These are phyloP conservation scores for Ormia ochracea DNA, from an alignment of 2,888 invertebrate species.

Conservation along the genomic window DNA sequence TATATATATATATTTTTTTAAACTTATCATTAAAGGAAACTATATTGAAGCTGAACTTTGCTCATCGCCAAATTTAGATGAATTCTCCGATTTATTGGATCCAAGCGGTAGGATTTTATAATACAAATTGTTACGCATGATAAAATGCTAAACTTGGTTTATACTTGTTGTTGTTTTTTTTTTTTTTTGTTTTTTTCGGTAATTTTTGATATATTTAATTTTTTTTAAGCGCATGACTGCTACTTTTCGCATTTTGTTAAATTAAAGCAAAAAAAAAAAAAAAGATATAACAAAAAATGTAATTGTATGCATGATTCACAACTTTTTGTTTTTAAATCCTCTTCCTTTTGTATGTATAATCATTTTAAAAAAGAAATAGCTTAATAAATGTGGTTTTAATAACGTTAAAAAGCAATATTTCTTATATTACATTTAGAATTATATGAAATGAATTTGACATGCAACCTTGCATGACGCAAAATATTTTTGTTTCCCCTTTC, in stretches of 20 bases:
- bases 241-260: neutral
- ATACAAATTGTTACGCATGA: constrained; percentile 34
- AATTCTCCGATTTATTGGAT: constrained; percentile 77
- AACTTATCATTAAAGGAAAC: constrained; percentile 64
- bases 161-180: too few relatives aligned
- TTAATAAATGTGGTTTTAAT: constrained; percentile 6
- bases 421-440: constrained; percentile 4
- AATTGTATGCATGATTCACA: constrained; percentile 19
- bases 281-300: too few relatives aligned
- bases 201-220: neutral
- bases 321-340: neutral
- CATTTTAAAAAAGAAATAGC: neutral
- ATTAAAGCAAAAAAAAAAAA: neutral
- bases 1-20: constrained; percentile 35
- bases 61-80: constrained; percentile 77
- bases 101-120: constrained; percentile 76
- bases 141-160: constrained; percentile 11
- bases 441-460: constrained; percentile 5
- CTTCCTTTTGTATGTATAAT: neutral
- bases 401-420: neutral
- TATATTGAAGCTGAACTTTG: constrained; percentile 70
- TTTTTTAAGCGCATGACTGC: constrained; percentile 32
- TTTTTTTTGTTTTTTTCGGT: too few relatives aligned
- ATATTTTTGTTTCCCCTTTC: neutral
- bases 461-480: constrained; percentile 32